These are phyloP conservation scores for Tympanoctomys barrerae DNA, from an alignment of 2,797 vertebrate species.

Conservation along the genomic window DNA sequence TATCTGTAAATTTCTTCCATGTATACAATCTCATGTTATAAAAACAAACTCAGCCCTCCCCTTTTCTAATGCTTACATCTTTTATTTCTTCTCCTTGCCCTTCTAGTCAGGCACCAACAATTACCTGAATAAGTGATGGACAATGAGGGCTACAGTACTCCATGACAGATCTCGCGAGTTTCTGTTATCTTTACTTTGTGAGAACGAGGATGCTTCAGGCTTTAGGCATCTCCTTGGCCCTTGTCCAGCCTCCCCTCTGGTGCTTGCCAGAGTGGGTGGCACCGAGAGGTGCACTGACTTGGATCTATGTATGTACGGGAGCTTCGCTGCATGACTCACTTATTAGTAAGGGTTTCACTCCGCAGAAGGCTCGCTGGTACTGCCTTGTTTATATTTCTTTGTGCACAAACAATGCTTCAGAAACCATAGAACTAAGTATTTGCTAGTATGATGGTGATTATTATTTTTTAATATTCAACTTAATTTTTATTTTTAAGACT, in stretches of 20 bases:
- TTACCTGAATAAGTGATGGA: neutral
- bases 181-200: slow-evolving; percentile 26
- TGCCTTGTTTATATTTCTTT: neutral
- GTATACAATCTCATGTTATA: neutral
- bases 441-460: neutral
- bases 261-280: neutral
- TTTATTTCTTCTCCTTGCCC: neutral
- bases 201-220: neutral
- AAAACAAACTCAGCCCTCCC: neutral
- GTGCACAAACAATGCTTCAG: neutral
- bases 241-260: neutral
- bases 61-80: neutral
- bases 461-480: neutral
- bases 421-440: neutral
- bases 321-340: slow-evolving; percentile 19
- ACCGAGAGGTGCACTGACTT: neutral
- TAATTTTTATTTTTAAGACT: neutral
- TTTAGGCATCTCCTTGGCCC: neutral
- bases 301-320: neutral
- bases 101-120: neutral
- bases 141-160: neutral
- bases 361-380: neutral
- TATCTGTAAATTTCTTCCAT: neutral
- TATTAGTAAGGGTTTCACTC: slow-evolving; percentile 45
- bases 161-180: neutral